Evolutionary conservation across 2,888 invertebrate species (phyloP), one percentile per base, ranked within the genome.

Genomic region (Empis livida): DNA sequence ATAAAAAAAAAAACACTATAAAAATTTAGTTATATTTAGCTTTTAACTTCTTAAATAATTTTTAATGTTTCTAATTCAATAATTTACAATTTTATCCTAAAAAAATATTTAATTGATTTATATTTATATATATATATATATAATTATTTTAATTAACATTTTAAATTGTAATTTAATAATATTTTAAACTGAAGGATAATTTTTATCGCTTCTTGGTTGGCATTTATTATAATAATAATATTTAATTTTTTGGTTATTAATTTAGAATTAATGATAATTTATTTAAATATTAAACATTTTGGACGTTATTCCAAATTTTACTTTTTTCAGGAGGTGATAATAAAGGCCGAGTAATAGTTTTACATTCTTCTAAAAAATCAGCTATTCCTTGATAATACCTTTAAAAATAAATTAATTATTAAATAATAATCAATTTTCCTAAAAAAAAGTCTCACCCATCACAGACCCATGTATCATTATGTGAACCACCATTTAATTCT

Each of bases 401-500:
- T 42, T 1, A 56, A 56, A 42, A 14, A 39, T 10, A 37, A 16
- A 35, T 15, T 15, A 17, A 37, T 16, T n/a, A n/a, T n/a, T n/a
- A n/a, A n/a, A n/a, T n/a, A n/a, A n/a, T n/a, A n/a, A n/a, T 2
- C 13, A 38, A 38, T 41, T 32, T 31, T 41, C 4, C 37, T 35
- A 27, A 35, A n/a, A 44, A n/a, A 11, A 31, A 40, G 17, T 32
- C 54, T 51, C 91, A 95, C 52, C 87, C 88, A 51, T 82, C 78
- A 57, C 86, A 81, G 50, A 84, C 84, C 94, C 94, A 95, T 0
- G 94, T 95, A 66, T 95, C 93, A 61, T 95, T 94, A 67, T 96
- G 95, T 1, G 89, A 87, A 2, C 95, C 95, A 16, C 80, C 78
- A 3, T 81, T 78, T 65, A 94, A 77, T 59, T 84, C 79, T 17